These are phyloP conservation scores for Quadroppia sp. DNA, from an alignment of 2,888 invertebrate species.

Conservation along the genomic window DNA sequence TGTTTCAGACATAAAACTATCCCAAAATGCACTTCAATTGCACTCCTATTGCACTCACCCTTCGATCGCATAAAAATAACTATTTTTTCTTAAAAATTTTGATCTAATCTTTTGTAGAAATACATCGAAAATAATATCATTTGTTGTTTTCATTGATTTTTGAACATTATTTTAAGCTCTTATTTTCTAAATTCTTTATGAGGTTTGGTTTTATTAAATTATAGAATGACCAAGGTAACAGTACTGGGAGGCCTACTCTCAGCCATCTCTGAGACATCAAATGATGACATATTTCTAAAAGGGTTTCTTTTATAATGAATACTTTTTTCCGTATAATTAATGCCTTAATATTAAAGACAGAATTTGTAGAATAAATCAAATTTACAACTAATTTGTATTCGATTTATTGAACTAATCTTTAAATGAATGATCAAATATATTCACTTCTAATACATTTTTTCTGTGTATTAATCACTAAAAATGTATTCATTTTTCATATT, in stretches of 20 bases:
- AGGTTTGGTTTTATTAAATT: no score
- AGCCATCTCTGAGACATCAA: no score
- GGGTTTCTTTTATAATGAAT: no score
- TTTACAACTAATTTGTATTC: not conserved
- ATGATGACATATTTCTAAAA: no score
- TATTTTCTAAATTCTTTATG: not conserved
- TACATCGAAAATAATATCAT: not conserved
- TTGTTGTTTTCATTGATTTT: not conserved
- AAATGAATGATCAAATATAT: no score
- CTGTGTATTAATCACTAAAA: no score
- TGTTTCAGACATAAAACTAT: not conserved
- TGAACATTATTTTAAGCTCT: not conserved
- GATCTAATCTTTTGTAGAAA: not conserved
- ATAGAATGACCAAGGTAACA: no score
- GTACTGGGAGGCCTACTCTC: no score
- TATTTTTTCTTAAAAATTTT: not conserved
- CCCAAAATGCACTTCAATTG: no score
- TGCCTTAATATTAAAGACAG: not conserved
- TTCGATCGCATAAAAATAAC: conserved; percentile 20
- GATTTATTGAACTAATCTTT: not conserved
- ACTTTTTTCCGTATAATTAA: no score
- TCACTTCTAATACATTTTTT: no score
- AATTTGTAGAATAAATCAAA: not conserved
- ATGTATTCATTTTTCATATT: not conserved
- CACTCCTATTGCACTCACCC: conserved; percentile 10